Evolutionary conservation across 2,888 invertebrate species (phyloP).

Genomic region (Orchesella flavescens): DNA sequence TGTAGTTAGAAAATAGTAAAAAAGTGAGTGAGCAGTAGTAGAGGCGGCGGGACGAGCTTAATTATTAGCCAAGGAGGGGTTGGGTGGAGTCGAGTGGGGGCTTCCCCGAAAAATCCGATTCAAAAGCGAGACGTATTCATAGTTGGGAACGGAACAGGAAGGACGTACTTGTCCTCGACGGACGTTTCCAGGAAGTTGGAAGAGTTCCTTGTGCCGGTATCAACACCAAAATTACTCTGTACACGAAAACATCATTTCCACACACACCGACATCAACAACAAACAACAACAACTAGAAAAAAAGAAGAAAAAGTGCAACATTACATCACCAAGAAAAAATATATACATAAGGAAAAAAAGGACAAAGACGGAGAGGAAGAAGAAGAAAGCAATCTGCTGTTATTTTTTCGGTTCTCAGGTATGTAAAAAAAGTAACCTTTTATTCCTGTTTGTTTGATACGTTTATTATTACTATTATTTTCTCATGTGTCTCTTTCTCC

Average conservation of each 20-base stretch:
- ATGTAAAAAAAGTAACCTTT: constrained; percentile 43
- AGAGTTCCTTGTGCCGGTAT: constrained; percentile 72
- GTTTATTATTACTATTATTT: constrained; percentile 41
- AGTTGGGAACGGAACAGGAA: constrained; percentile 71
- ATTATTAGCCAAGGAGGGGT: constrained; percentile 71
- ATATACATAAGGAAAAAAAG: too few relatives aligned
- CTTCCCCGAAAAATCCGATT: constrained; percentile 67
- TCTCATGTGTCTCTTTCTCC: constrained; percentile 21
- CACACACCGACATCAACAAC: constrained; percentile 32
- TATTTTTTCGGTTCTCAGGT: constrained; percentile 23
- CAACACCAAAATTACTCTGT: constrained; percentile 71
- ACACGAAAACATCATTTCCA: constrained; percentile 68
- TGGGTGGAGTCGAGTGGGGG: constrained; percentile 69
- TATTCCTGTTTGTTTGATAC: constrained; percentile 21
- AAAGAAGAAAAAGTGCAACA: constrained; percentile 1
- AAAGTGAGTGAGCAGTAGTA: constrained; percentile 1
- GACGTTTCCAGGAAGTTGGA: constrained; percentile 72
- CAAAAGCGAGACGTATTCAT: constrained; percentile 71
- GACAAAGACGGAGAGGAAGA: background rate
- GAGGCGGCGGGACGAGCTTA: constrained; percentile 70
- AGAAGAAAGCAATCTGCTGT: background rate
- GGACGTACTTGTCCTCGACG: constrained; percentile 72
- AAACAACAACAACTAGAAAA: constrained; percentile 40
- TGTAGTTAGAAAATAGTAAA: background rate
- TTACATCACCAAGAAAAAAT: constrained; percentile 14